Evolutionary conservation across 2,888 invertebrate genomes (phyloP).

Genomic region (Melipona beecheii): DNA sequence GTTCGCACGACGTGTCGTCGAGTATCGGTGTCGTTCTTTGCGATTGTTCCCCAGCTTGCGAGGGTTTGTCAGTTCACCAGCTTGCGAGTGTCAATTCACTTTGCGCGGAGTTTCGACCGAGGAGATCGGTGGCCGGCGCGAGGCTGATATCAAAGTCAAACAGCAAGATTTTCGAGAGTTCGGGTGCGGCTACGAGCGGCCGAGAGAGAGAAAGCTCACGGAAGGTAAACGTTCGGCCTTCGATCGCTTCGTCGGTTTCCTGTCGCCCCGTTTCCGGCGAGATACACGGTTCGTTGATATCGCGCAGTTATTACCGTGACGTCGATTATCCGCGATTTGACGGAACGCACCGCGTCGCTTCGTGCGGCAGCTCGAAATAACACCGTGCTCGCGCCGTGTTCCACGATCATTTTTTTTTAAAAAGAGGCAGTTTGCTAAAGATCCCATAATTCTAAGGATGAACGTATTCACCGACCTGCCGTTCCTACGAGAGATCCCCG

Average conservation of each 20-base stretch:
- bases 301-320: not conserved
- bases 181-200: too few relatives aligned
- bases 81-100: too few relatives aligned
- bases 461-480: conserved; percentile 12
- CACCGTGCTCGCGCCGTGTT: too few relatives aligned
- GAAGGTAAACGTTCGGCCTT: not conserved
- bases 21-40: not conserved
- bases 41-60: not conserved
- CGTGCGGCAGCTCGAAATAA: too few relatives aligned
- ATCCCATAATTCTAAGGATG: conserved; percentile 26
- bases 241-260: not conserved
- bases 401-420: not conserved
- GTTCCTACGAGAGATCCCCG: conserved; percentile 9
- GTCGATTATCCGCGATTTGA: not conserved
- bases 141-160: conserved; percentile 5
- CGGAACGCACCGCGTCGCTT: not conserved
- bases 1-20: not conserved
- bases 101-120: too few relatives aligned
- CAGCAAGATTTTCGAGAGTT: not conserved
- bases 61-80: too few relatives aligned
- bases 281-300: not conserved
- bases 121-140: not conserved
- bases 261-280: not conserved
- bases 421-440: not conserved
- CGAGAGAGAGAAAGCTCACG: not conserved